Conservation (phyloP, 1,140 invertebrate genomes). For the Drosophila punjabiensis region DNA sequence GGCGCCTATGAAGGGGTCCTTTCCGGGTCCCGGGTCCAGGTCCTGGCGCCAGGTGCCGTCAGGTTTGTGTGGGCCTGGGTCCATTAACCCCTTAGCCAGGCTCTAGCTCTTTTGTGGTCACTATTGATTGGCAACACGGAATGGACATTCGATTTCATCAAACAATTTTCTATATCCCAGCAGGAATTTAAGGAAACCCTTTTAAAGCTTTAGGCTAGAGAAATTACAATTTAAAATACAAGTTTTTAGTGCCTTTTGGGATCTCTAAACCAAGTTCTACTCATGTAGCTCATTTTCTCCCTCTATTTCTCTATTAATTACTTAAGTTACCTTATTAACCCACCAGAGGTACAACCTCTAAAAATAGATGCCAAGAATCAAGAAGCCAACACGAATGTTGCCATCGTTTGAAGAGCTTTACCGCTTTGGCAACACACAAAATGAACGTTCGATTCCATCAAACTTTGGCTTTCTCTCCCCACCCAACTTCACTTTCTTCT, state of each 20-base stretch:
- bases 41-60: constrained; percentile 30
- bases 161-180: neutral
- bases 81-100: constrained; percentile 8
- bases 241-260: neutral
- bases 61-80: neutral
- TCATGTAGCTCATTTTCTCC: neutral
- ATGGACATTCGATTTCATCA: constrained; percentile 10
- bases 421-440: constrained; percentile 11
- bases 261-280: neutral
- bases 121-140: constrained; percentile 12
- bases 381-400: neutral
- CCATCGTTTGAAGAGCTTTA: neutral
- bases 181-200: neutral
- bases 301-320: neutral
- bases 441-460: constrained; percentile 47
- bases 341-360: no score
- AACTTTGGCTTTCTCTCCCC: constrained; percentile 4
- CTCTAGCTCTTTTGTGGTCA: neutral
- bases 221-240: neutral
- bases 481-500: constrained; percentile 16
- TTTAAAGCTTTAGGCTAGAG: neutral
- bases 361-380: neutral
- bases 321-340: neutral
- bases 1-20: constrained; percentile 38
- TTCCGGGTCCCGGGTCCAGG: neutral